Evolutionary conservation across 92 coral and sea anemone genomes (phyloP).

Genomic region (Isaurus tuberculatus): DNA sequence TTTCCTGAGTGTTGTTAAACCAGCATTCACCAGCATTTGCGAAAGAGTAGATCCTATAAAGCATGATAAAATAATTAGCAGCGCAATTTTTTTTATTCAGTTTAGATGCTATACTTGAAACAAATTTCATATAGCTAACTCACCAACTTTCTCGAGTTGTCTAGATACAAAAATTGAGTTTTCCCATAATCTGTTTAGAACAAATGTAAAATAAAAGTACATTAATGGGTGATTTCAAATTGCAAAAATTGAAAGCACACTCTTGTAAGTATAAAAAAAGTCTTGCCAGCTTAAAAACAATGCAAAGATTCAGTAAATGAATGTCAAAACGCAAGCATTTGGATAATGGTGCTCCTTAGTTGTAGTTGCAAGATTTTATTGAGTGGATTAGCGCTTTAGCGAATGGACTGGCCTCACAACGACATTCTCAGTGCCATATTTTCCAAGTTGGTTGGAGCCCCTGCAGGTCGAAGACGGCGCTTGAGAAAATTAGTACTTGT

Average conservation of each 20-base stretch:
- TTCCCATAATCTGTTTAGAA: slow-evolving; percentile 86
- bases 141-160: slow-evolving; percentile 98
- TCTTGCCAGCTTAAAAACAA: no score
- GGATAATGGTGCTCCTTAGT: no score
- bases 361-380: no score
- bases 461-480: no score
- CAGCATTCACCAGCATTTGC: slow-evolving; percentile 96
- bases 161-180: slow-evolving; percentile 91
- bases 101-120: neutral
- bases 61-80: neutral
- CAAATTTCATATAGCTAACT: slow-evolving; percentile 11
- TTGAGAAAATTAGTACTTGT: no score
- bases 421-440: no score
- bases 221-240: neutral
- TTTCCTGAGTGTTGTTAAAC: slow-evolving; percentile 87
- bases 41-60: slow-evolving; percentile 85
- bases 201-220: neutral
- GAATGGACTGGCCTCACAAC: no score
- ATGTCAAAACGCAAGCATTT: no score
- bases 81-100: neutral
- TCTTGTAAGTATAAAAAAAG: no score
- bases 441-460: no score
- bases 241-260: neutral
- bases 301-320: no score
- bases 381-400: no score